Evolutionary conservation across 2,888 invertebrate genomes (phyloP), one percentile per base, ranked within the genome.

Genomic region (Trichopria drosophilae): DNA sequence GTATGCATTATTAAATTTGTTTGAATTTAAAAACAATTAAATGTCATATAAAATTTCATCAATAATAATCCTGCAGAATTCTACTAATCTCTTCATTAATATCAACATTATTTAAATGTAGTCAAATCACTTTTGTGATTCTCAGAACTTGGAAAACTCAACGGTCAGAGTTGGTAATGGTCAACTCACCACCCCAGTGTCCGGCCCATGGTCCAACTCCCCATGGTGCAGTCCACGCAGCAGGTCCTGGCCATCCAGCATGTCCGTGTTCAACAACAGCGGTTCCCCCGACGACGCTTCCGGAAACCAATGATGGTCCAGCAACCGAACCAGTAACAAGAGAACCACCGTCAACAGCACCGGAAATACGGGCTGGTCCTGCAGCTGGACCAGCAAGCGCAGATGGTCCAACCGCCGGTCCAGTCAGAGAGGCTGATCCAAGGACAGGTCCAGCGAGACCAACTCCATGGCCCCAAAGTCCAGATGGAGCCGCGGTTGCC

Each of bases 281-380:
- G 39, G 65, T 64, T 3, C 66, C 66, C 6, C 71, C 72, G n/a
- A 65, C 63, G 3, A 72, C 65, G 46, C 72, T 71, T 12, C 70
- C 72, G 24, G 68, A 66, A 44, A 73, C 70, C 2, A 70, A 35
- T 1, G 75, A 71, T 1, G 73, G 74, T 40, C 68, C 74, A 29
- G 74, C 70, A 3, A 75, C 72, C 16, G 73, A 61, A 28, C 74
- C 74, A 22, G 73, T 72, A 7, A 75, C 73, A n/a, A 69, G 57
- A 6, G 74, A 72, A 1, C 74, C 74, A 6, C 68, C 68, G 22
- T 73, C 74, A 7, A 75, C 73, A 7, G 74, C 73, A 6, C 74
- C 74, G 6, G 73, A 73, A 26, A 74, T 57, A 16, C 65, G 63
- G 9, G 71, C 68, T 3, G 73, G 74, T 46, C 74, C 74, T 1